Conservation (phyloP, 1,140 invertebrate species). For the Argopecten irradians region DNA sequence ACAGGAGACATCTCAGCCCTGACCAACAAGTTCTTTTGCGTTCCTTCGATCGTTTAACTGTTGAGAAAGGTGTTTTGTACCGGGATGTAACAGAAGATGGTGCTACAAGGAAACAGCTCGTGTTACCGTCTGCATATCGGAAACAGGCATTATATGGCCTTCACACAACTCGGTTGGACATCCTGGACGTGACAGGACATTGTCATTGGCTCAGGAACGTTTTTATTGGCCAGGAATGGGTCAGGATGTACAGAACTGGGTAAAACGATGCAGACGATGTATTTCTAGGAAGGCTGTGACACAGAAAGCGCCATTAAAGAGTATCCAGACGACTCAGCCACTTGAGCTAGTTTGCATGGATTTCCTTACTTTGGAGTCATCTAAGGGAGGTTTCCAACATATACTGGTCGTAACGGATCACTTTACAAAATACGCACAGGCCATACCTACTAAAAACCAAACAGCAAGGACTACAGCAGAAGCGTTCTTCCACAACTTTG, state of each 20-base stretch:
- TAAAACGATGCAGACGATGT: not conserved
- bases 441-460: not conserved
- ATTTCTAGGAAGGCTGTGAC: not conserved
- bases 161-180: not conserved
- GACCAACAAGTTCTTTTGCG: not conserved
- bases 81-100: not conserved
- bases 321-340: not conserved
- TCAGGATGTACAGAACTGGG: not conserved
- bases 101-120: not conserved
- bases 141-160: not conserved
- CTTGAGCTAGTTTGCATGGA: not conserved
- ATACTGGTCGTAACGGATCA: too few species aligned
- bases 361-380: not conserved
- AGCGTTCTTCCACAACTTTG: not conserved
- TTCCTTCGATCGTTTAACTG: not conserved
- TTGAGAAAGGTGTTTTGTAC: not conserved
- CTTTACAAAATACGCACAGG: not conserved
- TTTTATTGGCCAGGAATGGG: not conserved
- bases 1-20: not conserved
- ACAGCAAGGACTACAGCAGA: not conserved
- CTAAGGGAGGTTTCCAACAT: not conserved
- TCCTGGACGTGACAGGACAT: not conserved
- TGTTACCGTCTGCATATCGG: not conserved
- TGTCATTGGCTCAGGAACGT: not conserved
- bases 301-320: not conserved